These are phyloP conservation scores for Antheraea mylitta DNA, from an alignment of 1,140 invertebrate species.

Conservation along the genomic window DNA sequence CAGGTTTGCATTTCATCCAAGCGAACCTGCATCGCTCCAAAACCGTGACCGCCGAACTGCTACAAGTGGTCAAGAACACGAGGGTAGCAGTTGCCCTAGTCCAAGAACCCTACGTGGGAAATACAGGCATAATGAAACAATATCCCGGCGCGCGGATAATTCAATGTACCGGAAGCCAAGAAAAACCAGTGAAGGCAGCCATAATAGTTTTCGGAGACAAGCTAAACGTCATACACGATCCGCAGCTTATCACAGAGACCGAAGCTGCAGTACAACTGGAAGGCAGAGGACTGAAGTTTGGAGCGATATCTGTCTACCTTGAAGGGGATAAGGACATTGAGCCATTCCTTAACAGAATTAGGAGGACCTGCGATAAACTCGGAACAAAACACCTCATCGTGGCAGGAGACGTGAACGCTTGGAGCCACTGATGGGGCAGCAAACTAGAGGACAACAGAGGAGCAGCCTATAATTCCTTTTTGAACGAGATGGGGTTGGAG, in stretches of 20 bases:
- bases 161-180: constrained; percentile 30
- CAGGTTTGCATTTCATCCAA: too few species aligned
- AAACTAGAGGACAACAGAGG: constrained; percentile 29
- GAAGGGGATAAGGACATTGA: constrained; percentile 30
- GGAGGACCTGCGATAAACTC: constrained; percentile 9
- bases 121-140: constrained; percentile 16
- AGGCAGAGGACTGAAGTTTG: too few species aligned
- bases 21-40: too few species aligned
- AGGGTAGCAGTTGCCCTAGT: constrained; percentile 22
- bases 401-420: constrained; percentile 42
- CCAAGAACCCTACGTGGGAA: constrained; percentile 36
- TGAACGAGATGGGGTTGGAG: constrained; percentile 30
- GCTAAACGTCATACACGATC: constrained; percentile 26
- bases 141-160: constrained; percentile 27
- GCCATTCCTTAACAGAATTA: constrained; percentile 11
- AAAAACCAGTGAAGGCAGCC: constrained; percentile 33
- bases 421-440: constrained; percentile 48
- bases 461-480: constrained; percentile 10
- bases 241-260: constrained; percentile 26
- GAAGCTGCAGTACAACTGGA: constrained; percentile 22
- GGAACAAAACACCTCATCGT: constrained; percentile 22
- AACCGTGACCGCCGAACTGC: constrained; percentile 23
- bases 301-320: constrained; percentile 33
- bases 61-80: constrained; percentile 8
- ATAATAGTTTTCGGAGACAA: constrained; percentile 18